Conservation (phyloP, 92 coral and sea anemone genomes). For the Parazoanthus atlanticus region DNA sequence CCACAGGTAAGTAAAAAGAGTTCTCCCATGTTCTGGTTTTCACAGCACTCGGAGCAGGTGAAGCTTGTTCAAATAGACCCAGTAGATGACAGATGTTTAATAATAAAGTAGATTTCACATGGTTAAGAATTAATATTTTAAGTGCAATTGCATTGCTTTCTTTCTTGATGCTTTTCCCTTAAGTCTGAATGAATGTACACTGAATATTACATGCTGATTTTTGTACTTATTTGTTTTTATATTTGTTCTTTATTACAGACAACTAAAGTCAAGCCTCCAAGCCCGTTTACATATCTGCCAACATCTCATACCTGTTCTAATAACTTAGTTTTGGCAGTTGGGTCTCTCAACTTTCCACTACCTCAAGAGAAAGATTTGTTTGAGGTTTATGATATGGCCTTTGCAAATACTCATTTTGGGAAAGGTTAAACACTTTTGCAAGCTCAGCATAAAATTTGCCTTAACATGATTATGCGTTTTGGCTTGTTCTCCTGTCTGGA, state of each 20-base stretch:
- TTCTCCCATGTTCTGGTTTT: too few relatives aligned
- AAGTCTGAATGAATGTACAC: not conserved
- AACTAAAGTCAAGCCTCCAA: not conserved
- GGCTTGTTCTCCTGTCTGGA: not conserved
- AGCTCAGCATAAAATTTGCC: not conserved
- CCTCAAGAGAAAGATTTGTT: conserved; percentile 15
- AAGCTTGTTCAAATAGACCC: too few relatives aligned
- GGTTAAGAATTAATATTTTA: not conserved
- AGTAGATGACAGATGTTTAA: too few relatives aligned
- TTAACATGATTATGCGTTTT: not conserved
- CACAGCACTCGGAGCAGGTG: too few relatives aligned
- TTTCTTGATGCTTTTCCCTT: not conserved
- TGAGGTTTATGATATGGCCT: conserved; percentile 28
- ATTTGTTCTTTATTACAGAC: not conserved
- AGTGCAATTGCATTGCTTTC: not conserved
- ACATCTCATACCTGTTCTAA: conserved; percentile 42
- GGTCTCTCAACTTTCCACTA: conserved; percentile 30
- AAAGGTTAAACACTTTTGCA: conserved; percentile 17
- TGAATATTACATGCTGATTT: not conserved
- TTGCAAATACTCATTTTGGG: conserved; percentile 24
- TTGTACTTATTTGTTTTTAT: not conserved
- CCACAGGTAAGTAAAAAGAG: too few relatives aligned
- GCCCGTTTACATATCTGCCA: conserved; percentile 29
- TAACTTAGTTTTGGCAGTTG: conserved; percentile 37
- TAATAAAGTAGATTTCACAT: not conserved